Base-by-base conservation (phyloP, 2,113 vertebrate genomes). In the Psittacara wagleri region DNA sequence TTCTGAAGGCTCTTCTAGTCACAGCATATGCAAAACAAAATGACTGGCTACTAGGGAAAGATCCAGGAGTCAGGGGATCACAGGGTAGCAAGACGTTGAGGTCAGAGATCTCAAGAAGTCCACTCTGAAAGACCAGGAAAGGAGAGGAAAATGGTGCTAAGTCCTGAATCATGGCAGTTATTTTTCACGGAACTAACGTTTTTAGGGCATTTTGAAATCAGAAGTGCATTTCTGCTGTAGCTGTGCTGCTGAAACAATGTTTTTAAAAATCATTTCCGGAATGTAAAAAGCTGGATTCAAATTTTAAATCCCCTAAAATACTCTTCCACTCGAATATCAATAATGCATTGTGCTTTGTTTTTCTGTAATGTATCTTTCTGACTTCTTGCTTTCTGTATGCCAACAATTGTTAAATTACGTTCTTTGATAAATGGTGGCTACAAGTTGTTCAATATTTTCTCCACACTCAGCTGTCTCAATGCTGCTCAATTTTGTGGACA, bases 401-500 rank as follows among this genome's bases (percentile, higher is more conserved):
- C 94, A 96, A 67, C 67, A 88, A 90, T 44, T 94, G 93, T 92
- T 96, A 94, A 96, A 96, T 96, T 96, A 96, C 92, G 83, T 83
- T 92, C 68, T 83, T 90, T 96, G 95, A 97, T 78, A 96, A 90
- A 96, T 96, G 85, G 92, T 68, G 79, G 83, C 39, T 96, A 94
- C 85, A 83, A 90, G 85, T 90, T 94, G 54, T 91, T 96, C 95
- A 95, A 96, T 96, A 96, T 92, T 95, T 97, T 90, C 91, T 94
- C 93, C 79, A 92, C 85, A 80, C 70, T 93, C 90, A 81, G 79
- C 86, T 73, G 22, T 92, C 93, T 88, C 83, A 64, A 64, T 24
- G 43, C 49, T 78, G 92, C 90, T 96, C 94, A 94, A 93, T 96
- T 95, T 83, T 88, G 72, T 78, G 67, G 68, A 92, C 79, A 68